These are phyloP conservation scores for Nibea albiflora DNA, from an alignment of 2,113 vertebrate genomes.

Conservation along the genomic window DNA sequence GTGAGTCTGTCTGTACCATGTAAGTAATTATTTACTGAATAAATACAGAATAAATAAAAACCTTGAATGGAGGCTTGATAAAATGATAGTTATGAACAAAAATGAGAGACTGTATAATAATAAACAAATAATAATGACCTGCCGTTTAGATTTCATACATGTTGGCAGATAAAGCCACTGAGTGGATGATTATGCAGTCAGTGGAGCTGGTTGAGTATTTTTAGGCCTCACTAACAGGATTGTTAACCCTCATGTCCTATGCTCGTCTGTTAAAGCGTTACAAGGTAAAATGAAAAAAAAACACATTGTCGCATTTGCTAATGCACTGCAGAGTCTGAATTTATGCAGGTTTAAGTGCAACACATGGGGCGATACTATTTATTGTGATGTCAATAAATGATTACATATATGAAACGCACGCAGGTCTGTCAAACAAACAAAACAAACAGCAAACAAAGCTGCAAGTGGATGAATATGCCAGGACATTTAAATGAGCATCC, in stretches of 20 bases:
- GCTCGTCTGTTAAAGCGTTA: neutral
- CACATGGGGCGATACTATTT: neutral
- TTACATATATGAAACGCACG: neutral
- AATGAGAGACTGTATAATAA: neutral
- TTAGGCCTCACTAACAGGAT: neutral
- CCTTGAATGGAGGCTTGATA: neutral
- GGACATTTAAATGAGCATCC: constrained; percentile 7
- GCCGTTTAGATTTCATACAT: neutral
- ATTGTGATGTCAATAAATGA: neutral
- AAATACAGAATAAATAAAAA: too few relatives aligned
- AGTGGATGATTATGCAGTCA: neutral
- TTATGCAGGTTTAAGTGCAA: neutral
- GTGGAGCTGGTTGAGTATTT: neutral
- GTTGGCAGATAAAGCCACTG: neutral
- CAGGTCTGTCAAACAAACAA: too few relatives aligned
- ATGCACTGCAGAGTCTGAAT: neutral
- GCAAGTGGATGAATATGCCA: constrained; percentile 1
- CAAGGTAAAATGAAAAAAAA: neutral
- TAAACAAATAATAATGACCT: neutral
- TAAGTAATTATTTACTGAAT: too few relatives aligned
- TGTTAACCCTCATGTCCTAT: neutral
- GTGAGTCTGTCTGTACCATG: too few relatives aligned
- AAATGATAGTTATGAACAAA: neutral
- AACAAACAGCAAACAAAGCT: too few relatives aligned
- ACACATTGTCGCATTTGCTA: neutral